These are phyloP conservation scores for Dynastes grantii DNA, from an alignment of 2,888 invertebrate genomes.

Conservation along the genomic window DNA sequence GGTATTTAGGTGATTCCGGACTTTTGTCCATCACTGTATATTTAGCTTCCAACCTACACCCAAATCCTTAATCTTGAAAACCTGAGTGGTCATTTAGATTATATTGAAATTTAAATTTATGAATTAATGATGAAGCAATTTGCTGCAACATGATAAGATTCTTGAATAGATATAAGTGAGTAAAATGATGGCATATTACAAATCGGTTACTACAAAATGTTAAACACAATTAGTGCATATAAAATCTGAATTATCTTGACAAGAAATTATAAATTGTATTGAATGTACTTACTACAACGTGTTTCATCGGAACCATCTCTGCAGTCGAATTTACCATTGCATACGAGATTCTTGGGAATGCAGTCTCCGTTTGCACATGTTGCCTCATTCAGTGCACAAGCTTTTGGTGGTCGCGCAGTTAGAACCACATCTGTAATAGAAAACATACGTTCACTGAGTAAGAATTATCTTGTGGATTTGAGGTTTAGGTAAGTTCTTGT, in stretches of 20 bases:
- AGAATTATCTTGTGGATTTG: neutral
- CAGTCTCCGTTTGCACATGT: constrained; percentile 95
- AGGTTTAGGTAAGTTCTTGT: neutral
- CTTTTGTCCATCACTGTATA: too few species aligned
- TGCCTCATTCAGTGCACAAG: constrained; percentile 81
- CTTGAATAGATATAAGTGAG: too few species aligned
- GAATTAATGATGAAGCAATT: too few species aligned
- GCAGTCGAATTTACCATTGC: constrained; percentile 86
- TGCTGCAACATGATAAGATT: too few species aligned
- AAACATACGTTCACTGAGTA: neutral
- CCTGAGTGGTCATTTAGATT: too few species aligned
- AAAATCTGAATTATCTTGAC: too few species aligned
- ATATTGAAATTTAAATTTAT: too few species aligned
- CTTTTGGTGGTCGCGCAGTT: constrained; percentile 72
- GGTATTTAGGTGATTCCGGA: too few species aligned
- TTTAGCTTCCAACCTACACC: too few species aligned
- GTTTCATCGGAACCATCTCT: constrained; percentile 92
- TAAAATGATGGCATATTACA: neutral
- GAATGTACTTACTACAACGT: constrained; percentile 81
- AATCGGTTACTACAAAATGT: neutral
- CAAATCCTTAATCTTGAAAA: too few species aligned
- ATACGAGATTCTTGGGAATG: constrained; percentile 85
- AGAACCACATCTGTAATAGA: constrained; percentile 59
- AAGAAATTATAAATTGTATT: too few species aligned
- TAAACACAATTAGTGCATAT: too few species aligned